Percentiles rank a stretch among this genome's conserved stretches.
Evolutionary conservation across 2,888 invertebrate genomes (phyloP).

Genomic region (Aproaerema taeniolella): DNA sequence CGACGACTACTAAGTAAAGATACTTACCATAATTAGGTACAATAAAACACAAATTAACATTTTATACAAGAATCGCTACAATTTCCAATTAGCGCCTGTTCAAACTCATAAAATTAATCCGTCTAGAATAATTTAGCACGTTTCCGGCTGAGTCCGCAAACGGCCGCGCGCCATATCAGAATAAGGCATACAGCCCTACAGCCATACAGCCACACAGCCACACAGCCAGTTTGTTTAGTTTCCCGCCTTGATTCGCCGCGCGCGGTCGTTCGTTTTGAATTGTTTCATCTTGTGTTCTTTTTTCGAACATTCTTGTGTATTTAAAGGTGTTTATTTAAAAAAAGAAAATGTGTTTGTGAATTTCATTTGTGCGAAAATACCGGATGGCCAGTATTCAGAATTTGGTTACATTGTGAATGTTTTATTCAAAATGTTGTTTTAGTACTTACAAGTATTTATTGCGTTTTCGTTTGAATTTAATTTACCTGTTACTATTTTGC

Average conservation of each 20-base stretch:
- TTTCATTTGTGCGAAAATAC: slow-evolving; percentile 5
- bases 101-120: slow-evolving; percentile 1
- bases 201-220: slow-evolving; percentile 2
- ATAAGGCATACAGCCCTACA: slow-evolving; percentile 1
- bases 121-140: slow-evolving; percentile 5
- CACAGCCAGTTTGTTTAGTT: slow-evolving; percentile 3
- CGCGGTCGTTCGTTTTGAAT: slow-evolving; percentile 3
- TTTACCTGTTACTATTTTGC: slow-evolving; percentile 1
- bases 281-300: neutral
- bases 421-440: neutral
- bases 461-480: too few species aligned
- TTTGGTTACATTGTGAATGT: neutral
- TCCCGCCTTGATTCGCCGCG: slow-evolving; percentile 7
- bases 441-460: too few species aligned
- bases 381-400: slow-evolving; percentile 4
- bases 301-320: neutral
- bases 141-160: slow-evolving; percentile 8
- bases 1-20: too few species aligned
- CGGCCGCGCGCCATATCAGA: neutral
- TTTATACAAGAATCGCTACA: too few species aligned
- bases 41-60: too few species aligned
- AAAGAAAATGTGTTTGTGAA: neutral
- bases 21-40: too few species aligned
- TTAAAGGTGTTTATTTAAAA: neutral
- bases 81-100: slow-evolving; percentile 2